Conservation (phyloP, 2,113 vertebrate species). For the Tinamus guttatus region DNA sequence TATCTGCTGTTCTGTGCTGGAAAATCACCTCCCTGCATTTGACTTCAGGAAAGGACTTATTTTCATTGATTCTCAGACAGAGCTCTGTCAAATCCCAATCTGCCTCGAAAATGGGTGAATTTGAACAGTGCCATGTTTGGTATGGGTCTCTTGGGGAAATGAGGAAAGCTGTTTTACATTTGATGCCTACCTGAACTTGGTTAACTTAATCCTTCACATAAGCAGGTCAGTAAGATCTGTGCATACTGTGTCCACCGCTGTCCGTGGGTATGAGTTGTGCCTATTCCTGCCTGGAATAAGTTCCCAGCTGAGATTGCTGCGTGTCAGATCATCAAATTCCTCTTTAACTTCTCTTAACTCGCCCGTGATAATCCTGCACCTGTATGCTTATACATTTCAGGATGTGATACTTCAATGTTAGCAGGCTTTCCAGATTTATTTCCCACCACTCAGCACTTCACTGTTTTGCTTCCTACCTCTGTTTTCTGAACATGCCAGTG, state of each 20-base stretch:
- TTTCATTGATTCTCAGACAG: not conserved
- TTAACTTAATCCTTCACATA: not conserved
- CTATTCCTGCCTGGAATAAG: not conserved
- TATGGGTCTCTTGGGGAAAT: not conserved
- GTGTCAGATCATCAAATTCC: not conserved
- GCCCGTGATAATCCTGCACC: not conserved
- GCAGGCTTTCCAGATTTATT: not conserved
- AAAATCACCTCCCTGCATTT: not conserved
- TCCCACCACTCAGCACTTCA: not conserved
- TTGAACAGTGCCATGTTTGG: not conserved
- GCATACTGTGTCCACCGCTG: no score
- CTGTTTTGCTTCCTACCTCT: not conserved
- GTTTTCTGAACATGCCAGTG: not conserved
- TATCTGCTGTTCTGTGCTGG: not conserved
- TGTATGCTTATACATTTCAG: not conserved
- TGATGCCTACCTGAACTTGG: not conserved
- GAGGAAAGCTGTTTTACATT: not conserved
- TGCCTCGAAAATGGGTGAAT: not conserved
- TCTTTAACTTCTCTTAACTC: not conserved
- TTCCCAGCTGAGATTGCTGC: not conserved
- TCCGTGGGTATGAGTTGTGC: not conserved
- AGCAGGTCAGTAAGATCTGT: not conserved
- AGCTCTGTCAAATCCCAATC: not conserved
- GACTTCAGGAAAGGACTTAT: not conserved
- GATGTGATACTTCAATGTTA: not conserved